A percentile compares a stretch with the other conserved stretches of the same genome.
Conservation (phyloP, 2,888 invertebrate genomes). For the Leptopilina drosophilae region DNA sequence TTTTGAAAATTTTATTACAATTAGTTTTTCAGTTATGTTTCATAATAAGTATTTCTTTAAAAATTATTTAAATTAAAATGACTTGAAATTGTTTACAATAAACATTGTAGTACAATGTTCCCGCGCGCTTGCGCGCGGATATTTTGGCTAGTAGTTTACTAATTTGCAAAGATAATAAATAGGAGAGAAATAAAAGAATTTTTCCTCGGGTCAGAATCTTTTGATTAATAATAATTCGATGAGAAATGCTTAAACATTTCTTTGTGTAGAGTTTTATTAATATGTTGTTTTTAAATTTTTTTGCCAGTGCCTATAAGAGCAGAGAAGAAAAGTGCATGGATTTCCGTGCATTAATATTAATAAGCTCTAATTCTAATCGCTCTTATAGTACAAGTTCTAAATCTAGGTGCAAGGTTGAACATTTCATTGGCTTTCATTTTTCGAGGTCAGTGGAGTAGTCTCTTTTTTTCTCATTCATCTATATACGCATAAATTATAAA, state of each 20-base stretch:
- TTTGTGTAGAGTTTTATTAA: background rate
- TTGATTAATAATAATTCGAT: background rate
- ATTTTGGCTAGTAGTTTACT: no score
- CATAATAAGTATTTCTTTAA: no score
- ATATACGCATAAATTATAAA: background rate
- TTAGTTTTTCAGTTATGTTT: no score
- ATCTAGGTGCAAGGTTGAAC: background rate
- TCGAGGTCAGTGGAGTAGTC: background rate
- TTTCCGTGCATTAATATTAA: conserved; percentile 28
- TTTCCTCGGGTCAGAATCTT: no score
- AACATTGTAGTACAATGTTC: no score
- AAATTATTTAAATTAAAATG: no score
- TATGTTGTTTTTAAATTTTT: background rate
- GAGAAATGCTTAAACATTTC: background rate
- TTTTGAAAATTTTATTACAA: no score
- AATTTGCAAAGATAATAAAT: background rate
- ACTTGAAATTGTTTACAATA: no score
- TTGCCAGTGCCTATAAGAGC: background rate
- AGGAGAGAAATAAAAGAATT: background rate
- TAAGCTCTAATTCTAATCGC: conserved; percentile 17
- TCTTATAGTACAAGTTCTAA: conserved; percentile 12
- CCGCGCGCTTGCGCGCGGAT: no score
- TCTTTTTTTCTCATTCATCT: conserved; percentile 20
- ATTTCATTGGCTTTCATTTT: conserved; percentile 27
- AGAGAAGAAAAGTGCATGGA: background rate